Evolutionary conservation across 2,113 vertebrate species (phyloP).

Genomic region (Micromys minutus): DNA sequence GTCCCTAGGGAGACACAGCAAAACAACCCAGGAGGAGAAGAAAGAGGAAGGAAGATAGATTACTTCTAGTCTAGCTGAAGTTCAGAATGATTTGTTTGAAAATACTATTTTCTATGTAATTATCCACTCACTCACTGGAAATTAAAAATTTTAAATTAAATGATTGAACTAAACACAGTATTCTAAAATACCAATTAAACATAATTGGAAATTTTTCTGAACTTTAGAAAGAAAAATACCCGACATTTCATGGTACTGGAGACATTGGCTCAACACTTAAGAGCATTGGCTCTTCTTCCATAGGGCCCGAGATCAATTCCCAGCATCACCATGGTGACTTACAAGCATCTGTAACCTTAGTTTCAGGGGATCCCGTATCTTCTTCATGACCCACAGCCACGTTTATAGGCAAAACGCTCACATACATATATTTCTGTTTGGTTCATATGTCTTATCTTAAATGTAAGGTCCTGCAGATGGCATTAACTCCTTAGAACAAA

Average conservation of each 20-base stretch:
- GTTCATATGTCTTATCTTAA: not conserved
- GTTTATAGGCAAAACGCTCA: not conserved
- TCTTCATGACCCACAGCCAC: not conserved
- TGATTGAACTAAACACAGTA: not conserved
- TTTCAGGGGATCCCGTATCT: not conserved
- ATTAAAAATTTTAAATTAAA: not conserved
- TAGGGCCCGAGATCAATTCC: not conserved
- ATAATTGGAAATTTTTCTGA: slow-evolving; percentile 3
- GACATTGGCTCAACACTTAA: not conserved
- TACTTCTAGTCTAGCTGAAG: slow-evolving; percentile 13
- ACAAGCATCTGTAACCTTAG: no score
- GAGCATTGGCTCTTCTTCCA: not conserved
- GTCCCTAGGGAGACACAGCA: not conserved
- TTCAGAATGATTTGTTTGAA: slow-evolving; percentile 34
- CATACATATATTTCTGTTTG: not conserved
- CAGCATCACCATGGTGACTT: not conserved
- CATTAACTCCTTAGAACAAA: not conserved
- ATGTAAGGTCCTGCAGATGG: not conserved
- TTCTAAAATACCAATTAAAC: slow-evolving; percentile 31
- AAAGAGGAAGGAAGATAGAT: not conserved
- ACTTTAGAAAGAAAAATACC: not conserved
- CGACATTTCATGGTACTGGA: not conserved
- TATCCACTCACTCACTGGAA: not conserved
- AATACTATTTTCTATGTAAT: slow-evolving; percentile 15
- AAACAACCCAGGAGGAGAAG: no score